Evolutionary conservation across 2,113 vertebrate genomes (phyloP).

Genomic region (Chaetura pelagica): DNA sequence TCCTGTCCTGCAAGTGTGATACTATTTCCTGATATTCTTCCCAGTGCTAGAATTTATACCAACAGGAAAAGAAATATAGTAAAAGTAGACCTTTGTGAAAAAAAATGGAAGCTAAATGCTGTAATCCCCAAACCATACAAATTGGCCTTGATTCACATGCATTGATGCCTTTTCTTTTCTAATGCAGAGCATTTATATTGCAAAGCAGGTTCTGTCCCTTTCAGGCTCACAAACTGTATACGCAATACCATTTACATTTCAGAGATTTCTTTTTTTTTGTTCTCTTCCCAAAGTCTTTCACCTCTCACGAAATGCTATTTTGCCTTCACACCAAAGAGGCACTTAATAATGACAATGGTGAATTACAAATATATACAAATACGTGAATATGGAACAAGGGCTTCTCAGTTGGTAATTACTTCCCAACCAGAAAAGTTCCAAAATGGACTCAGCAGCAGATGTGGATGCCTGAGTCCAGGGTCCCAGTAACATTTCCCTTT

Average conservation of each 20-base stretch:
- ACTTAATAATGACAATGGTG: too few species aligned
- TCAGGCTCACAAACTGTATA: background rate
- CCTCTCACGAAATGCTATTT: background rate
- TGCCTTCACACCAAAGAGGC: background rate
- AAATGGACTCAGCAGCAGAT: too few species aligned
- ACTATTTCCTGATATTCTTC: background rate
- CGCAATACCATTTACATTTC: background rate
- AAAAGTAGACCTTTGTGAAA: background rate
- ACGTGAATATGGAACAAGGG: too few species aligned
- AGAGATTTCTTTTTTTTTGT: background rate
- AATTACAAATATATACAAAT: too few species aligned
- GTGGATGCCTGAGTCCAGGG: too few species aligned
- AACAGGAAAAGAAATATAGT: background rate
- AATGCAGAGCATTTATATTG: constrained; percentile 60
- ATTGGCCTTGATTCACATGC: background rate
- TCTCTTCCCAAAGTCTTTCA: background rate
- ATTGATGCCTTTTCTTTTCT: constrained; percentile 22
- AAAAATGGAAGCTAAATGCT: background rate
- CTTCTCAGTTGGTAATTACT: too few species aligned
- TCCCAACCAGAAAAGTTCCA: too few species aligned
- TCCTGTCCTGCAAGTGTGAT: background rate
- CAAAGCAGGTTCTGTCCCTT: constrained; percentile 27
- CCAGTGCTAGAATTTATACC: background rate
- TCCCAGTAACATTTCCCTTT: too few species aligned
- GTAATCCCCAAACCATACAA: background rate